Base-by-base conservation (phyloP, 2,888 invertebrate species). In the Schrankia costaestrigalis region DNA sequence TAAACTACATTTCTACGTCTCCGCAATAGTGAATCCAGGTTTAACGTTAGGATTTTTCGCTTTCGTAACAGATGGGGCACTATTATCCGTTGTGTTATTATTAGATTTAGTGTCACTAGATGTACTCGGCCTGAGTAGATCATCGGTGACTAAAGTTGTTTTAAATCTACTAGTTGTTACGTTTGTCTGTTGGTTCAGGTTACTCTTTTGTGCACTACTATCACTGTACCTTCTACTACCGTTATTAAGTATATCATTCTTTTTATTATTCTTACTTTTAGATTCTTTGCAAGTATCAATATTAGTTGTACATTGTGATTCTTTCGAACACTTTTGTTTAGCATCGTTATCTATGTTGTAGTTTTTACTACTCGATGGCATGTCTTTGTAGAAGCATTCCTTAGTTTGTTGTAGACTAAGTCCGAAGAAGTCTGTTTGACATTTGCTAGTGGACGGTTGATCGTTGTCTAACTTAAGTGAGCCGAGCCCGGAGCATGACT, bases 321-420 rank as follows among this genome's bases (percentile, higher is more conserved):
- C 62, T 57, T 78, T 86, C 1, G 50, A 35, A 47, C 71, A 79
- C 48, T 83, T 84, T 38, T 66, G 65, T 41, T 62, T 71, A 1
- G 48, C 24, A n/a, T 82, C 78, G 12, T 41, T 56, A 13, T 83
- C 81, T 41, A 75, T 34, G 49, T 86, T 79, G 45, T 66, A 78
- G 52, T 86, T 87, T 61, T 82, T 83, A 47, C 82, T 85, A 46
- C 80, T 84, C 1, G 83, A 78, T 1, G 85, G 83, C 46, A 84
- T 66, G 41, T 86, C 84, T 47, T 85, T 85, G 54, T 72, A 67
- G 41, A 83, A 71, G 36, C 60, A 71, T 35, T 86, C 83, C 41
- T 83, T 83, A 14, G 81, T 77, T 42, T 78, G 73, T 35, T 81
- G 81, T 18, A 74, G 53, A 51, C 65, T 79, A 30, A 81, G 72